A percentile compares a stretch with the other conserved stretches of the same genome.
Conservation (phyloP, 2,888 invertebrate species). For the Metacarcinus magister region DNA sequence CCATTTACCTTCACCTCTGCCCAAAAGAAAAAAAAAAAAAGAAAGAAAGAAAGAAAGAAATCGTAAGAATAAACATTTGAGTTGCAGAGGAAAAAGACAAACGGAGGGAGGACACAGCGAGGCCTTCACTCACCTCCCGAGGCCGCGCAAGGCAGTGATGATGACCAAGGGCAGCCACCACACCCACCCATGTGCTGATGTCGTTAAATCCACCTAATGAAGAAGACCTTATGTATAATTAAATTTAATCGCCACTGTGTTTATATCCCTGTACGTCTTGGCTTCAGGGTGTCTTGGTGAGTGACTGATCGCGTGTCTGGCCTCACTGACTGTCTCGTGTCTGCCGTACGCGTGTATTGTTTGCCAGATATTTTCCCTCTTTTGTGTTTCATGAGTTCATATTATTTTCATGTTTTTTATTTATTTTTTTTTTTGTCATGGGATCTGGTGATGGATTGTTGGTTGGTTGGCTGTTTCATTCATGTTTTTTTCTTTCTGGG, state of each 20-base stretch:
- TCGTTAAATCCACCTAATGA: conserved; percentile 37
- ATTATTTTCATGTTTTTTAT: background rate
- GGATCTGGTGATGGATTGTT: background rate
- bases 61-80: background rate
- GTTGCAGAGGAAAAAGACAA: background rate
- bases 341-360: background rate
- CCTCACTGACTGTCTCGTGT: background rate
- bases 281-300: conserved; percentile 31
- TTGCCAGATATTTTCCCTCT: background rate
- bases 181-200: background rate
- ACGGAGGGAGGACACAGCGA: background rate
- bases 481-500: background rate
- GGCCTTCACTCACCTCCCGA: background rate
- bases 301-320: conserved; percentile 14
- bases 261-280: background rate
- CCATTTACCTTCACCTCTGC: background rate
- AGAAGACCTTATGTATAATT: conserved; percentile 23
- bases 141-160: background rate
- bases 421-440: background rate
- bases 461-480: background rate
- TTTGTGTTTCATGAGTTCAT: background rate
- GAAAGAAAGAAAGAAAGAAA: background rate
- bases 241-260: conserved; percentile 23
- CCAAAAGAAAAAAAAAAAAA: background rate
- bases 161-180: background rate